Evolutionary conservation across 2,797 vertebrate genomes (phyloP).

Genomic region (Menidia menidia): DNA sequence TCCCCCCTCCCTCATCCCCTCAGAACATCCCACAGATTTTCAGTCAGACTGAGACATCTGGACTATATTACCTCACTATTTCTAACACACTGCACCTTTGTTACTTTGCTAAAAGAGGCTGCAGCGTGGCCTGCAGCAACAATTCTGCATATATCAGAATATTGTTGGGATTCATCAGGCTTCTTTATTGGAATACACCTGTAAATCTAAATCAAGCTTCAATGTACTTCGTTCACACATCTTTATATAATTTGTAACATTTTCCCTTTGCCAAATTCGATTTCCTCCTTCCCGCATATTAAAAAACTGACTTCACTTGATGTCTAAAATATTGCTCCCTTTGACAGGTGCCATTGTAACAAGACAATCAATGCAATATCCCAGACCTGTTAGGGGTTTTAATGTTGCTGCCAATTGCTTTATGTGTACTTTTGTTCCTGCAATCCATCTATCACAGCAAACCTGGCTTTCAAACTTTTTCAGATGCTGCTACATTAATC

Average conservation of each 20-base stretch:
- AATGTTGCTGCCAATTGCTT: neutral
- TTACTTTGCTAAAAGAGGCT: no score
- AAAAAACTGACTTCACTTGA: no score
- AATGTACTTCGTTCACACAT: neutral
- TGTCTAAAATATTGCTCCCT: no score
- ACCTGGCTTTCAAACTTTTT: conserved; percentile 8
- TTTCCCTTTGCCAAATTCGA: neutral
- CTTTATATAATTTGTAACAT: neutral
- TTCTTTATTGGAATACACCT: neutral
- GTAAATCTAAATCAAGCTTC: neutral
- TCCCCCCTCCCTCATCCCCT: no score
- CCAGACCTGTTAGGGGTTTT: no score
- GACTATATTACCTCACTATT: neutral
- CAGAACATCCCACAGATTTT: neutral
- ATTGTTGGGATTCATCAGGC: no score
- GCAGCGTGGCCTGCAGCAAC: neutral
- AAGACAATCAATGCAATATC: no score
- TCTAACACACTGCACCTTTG: no score
- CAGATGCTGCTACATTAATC: conserved; percentile 9
- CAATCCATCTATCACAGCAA: neutral
- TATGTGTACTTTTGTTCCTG: neutral
- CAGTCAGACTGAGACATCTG: neutral
- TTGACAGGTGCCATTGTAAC: no score
- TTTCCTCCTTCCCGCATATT: no score
- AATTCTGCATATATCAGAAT: neutral